Evolutionary conservation across 2,888 invertebrate genomes (phyloP).

Genomic region (Congeria kusceri): DNA sequence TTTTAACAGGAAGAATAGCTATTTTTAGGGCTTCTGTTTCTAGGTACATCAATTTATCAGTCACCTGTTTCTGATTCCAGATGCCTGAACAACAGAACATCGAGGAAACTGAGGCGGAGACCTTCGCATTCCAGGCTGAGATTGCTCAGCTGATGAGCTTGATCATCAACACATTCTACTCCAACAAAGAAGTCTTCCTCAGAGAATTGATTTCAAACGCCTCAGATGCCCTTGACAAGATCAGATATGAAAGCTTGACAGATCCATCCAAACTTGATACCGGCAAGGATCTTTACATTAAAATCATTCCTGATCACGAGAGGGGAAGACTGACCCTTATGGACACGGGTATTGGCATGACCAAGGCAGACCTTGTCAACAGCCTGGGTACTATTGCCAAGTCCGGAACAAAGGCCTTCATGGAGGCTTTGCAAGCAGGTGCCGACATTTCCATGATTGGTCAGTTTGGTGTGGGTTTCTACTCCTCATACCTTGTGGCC

Average conservation of each 20-base stretch:
- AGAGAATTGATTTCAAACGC: constrained; percentile 99
- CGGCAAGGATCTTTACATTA: constrained; percentile 97
- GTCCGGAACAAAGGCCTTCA: constrained; percentile 99
- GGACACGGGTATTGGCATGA: constrained; percentile 98
- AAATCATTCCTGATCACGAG: constrained; percentile 97
- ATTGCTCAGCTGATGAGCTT: constrained; percentile 99
- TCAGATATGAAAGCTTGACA: constrained; percentile 98
- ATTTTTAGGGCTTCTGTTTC: no score
- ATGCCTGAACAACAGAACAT: constrained; percentile 76
- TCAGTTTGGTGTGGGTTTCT: constrained; percentile 99
- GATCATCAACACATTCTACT: constrained; percentile 99
- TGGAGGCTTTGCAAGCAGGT: constrained; percentile 98
- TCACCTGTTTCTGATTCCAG: constrained; percentile 42
- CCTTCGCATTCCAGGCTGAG: constrained; percentile 99
- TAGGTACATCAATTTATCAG: no score
- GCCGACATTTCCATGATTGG: constrained; percentile 99
- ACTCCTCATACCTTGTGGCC: constrained; percentile 98
- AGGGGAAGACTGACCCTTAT: constrained; percentile 97
- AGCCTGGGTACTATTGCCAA: constrained; percentile 95
- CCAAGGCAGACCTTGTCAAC: constrained; percentile 99
- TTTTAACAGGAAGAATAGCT: no score
- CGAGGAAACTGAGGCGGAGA: constrained; percentile 91
- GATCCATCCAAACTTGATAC: constrained; percentile 96
- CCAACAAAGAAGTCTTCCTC: constrained; percentile 99
- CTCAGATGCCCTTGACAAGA: constrained; percentile 93